Base-by-base conservation (phyloP, 2,888 invertebrate species). In the Imbricaverruca yamaguchii region DNA sequence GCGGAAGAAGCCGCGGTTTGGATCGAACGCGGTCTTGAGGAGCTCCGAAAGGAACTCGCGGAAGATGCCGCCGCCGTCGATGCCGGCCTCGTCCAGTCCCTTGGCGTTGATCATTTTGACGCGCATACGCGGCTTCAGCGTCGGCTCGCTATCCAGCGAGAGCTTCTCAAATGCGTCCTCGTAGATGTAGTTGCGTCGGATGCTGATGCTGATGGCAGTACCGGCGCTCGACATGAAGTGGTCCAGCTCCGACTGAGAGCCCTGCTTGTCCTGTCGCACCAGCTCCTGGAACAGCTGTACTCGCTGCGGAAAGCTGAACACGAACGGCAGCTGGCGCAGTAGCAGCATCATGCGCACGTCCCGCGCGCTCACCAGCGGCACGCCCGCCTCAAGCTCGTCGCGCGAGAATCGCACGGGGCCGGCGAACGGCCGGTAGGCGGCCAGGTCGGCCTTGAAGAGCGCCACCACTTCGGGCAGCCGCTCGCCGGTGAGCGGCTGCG, bases 111-210 rank as follows among this genome's bases (percentile, higher is more conserved):
- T 92, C 84, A 98, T 89, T 86, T 96, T 95, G 8, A 98, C 94
- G 80, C 96, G 90, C 86, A 98, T 92, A 85, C 93, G 93, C 82
- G 93, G 89, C 83, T 94, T 92, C 85, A 98, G 87, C 86, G 97
- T 95, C 0, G 95, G 93, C 86, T 96, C 97, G 89, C 96, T 97
- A 85, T 94, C 94, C 4, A 91, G 91, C 1, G 96, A 94, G 9
- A 98, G 90, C 87, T 96, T 96, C 81, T 97, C 96, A 86, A 96
- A 98, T 0, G 98, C 96, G 88, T 99, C 99, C 88, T 98, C 98
- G 87, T 99, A 99, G n/a, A 99, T 90, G 88, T 96, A 96, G 84
- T 94, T 93, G 81, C 99, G 90, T 82, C 96, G 89, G 12, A 96
- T 93, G 59, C 92, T 92, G 63, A 96, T 90, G 84, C 91, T 90